These are phyloP conservation scores for Glyphotaelius pellucidus DNA, from an alignment of 2,888 invertebrate genomes.

Conservation along the genomic window DNA sequence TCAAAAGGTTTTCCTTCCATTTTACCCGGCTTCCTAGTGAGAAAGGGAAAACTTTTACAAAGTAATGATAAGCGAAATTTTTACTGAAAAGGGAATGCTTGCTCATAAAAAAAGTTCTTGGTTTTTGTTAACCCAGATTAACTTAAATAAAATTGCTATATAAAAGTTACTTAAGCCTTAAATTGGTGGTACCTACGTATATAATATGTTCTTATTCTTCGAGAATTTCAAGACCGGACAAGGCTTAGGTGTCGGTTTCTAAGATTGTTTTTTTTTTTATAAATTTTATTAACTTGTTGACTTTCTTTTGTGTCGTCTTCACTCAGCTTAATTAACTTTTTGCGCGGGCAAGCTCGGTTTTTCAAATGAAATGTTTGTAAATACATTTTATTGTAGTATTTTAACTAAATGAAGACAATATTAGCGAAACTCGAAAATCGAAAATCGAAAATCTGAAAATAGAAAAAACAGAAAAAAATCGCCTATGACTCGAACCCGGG, in stretches of 20 bases:
- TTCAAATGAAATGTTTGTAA: background rate
- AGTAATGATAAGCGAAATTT: constrained; percentile 31
- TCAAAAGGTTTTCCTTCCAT: constrained; percentile 7
- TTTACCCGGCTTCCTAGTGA: background rate
- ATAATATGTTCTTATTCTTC: background rate
- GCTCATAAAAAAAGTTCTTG: constrained; percentile 6
- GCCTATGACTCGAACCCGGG: too few relatives aligned
- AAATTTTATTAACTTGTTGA: background rate
- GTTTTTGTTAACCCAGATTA: constrained; percentile 26
- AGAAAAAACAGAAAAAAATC: too few relatives aligned
- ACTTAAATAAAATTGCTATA: constrained; percentile 14
- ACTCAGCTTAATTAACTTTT: background rate
- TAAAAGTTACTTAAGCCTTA: constrained; percentile 14
- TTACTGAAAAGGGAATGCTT: constrained; percentile 22
- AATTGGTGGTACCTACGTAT: background rate
- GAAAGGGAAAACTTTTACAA: constrained; percentile 13
- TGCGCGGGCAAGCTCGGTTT: too few relatives aligned
- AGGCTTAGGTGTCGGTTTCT: background rate
- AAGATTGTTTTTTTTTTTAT: background rate
- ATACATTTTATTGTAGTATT: too few relatives aligned
- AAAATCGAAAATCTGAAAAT: too few relatives aligned
- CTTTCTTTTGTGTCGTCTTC: background rate
- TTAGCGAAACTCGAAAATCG: too few relatives aligned
- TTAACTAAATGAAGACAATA: too few relatives aligned
- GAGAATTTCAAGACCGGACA: background rate